A percentile compares a stretch with the other conserved stretches of the same genome.
Evolutionary conservation across 2,113 vertebrate species (phyloP).

Genomic region (Hymenochirus boettgeri): DNA sequence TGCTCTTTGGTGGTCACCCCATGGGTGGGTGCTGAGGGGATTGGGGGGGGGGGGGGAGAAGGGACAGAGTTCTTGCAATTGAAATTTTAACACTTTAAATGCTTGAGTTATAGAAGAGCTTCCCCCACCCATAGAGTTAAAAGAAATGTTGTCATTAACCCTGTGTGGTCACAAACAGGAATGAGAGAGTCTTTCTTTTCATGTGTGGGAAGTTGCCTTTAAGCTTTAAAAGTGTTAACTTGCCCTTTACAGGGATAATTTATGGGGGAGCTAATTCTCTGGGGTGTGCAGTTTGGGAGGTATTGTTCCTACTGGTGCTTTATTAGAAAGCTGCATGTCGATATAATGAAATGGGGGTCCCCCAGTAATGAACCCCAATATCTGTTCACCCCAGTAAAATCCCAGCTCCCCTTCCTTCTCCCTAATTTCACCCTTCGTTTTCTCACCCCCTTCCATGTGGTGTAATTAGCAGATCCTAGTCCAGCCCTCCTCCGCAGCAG

Average conservation of each 20-base stretch:
- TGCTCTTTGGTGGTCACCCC: conserved; percentile 20
- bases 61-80: too few species aligned
- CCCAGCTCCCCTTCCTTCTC: neutral
- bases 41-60: neutral
- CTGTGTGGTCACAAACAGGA: too few species aligned
- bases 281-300: neutral
- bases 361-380: neutral
- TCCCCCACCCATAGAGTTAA: too few species aligned
- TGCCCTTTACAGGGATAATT: neutral
- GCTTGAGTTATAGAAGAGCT: neutral
- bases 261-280: neutral
- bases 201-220: neutral
- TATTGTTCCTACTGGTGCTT: neutral
- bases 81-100: neutral
- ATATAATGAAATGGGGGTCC: conserved; percentile 19
- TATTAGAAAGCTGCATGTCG: neutral
- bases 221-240: neutral
- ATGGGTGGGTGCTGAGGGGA: neutral
- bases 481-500: conserved; percentile 48
- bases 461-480: conserved; percentile 43
- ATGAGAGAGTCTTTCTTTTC: too few species aligned
- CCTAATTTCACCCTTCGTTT: neutral
- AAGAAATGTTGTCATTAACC: neutral
- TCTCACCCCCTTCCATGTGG: neutral
- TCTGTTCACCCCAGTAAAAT: neutral